Evolutionary conservation across 2,113 vertebrate genomes (phyloP), one percentile per base, ranked within the genome.

Genomic region (Nesoenas mayeri): DNA sequence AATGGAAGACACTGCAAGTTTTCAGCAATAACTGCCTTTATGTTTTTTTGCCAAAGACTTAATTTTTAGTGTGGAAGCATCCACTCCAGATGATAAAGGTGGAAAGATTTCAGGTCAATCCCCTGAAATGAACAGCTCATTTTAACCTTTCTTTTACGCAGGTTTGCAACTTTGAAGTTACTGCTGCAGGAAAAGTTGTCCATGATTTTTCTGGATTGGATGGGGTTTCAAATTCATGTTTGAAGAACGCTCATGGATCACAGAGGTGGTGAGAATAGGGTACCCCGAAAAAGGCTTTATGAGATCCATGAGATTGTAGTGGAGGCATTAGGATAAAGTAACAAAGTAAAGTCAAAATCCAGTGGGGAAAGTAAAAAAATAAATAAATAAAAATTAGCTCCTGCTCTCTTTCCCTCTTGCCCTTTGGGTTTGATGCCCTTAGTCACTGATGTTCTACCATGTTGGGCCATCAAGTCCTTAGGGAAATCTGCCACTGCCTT

Each of bases 41-140:
- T 44, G 4, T 44, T 44, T 42, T 44, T 44, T 82, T 93, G 61
- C 91, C 85, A 85, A 96, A 93, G 88, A 95, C 88, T 87, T 61
- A 2, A 61, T 58, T 88, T 94, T 81, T 57, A 47, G 9, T 40
- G 25, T 12, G 31, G 57, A 93, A 66, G 50, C 48, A 56, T 69
- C 72, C 13, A 40, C 25, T 74, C n/a, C 0, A 0, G 50, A 20
- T 70, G 77, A 60, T 32, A 75, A 72, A 93, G n/a, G 19, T 75
- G 78, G 50, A 75, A 93, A 79, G 34, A 69, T 69, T 93, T 92
- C 72, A 42, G 44, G 65, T 58, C 57, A 80, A 56, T 56, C 4
- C 15, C 28, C 61, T 91, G 88, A 86, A 92, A 91, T 3, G 28
- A 69, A 48, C 32, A 67, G 50, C 24, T 86, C 17, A 5, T 84